These are phyloP conservation scores for Thoracochromis brauschi DNA, from an alignment of 2,113 vertebrate species.

Conservation along the genomic window DNA sequence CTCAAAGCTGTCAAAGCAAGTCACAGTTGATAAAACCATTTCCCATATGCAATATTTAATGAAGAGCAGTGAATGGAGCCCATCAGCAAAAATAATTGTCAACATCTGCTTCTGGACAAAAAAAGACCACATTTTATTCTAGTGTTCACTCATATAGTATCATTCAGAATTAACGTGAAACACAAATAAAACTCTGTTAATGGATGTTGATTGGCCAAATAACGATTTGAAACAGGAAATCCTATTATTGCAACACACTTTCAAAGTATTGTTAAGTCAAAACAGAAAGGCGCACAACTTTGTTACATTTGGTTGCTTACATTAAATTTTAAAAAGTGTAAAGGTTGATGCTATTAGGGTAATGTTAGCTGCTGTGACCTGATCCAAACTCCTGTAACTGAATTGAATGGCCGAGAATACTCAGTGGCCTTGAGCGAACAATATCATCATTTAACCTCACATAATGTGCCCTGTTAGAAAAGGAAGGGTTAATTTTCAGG, in stretches of 20 bases:
- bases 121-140: not conserved
- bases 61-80: not conserved
- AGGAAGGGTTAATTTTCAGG: not conserved
- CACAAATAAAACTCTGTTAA: not conserved
- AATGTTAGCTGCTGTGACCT: not conserved
- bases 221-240: not conserved
- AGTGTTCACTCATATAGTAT: accelerated
- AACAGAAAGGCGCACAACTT: not conserved
- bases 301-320: not conserved
- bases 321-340: not conserved
- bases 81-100: not conserved
- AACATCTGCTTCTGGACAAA: not conserved
- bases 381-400: not conserved
- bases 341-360: not conserved
- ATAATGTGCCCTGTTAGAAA: not conserved
- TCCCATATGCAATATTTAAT: not conserved
- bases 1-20: not conserved
- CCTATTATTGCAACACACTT: not conserved
- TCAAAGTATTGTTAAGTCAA: not conserved
- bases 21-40: not conserved
- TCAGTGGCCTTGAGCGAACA: accelerated
- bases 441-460: not conserved
- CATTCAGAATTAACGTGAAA: not conserved
- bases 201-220: accelerated
- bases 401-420: too few species aligned